Evolutionary conservation across 1,140 invertebrate species (phyloP), one percentile per base, ranked within the genome.

Genomic region (Agraylea sexmaculata): DNA sequence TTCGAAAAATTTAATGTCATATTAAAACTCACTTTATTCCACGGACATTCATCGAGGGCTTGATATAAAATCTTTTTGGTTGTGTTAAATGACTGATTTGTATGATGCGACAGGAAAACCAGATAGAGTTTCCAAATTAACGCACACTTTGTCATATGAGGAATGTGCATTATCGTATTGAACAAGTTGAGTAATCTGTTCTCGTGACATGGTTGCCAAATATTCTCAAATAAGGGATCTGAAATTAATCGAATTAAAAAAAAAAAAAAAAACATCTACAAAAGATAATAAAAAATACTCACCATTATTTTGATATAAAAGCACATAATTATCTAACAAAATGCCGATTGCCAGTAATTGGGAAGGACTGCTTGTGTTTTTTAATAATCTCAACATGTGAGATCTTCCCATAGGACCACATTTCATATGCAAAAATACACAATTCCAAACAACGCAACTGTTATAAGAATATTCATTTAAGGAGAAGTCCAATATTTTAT

Each of bases 41-140:
- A 82, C 5, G 79, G 78, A 50, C 78, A 80, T 46, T 74, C 68
- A 48, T 77, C 72, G 12, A 75, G 50, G 0, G 72, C 71, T 37
- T 52, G 52, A 40, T 73, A 64, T 30, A 74, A 63, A 37, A 62
- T 64, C 61, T 57, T 12, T 45, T 52, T 37, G 52, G 55, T 27
- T 51, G 54, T 7, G 45, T 50, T 11, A 48, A 53, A 3, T 13
- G 37, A 15, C 43, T 50, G 31, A 51, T 51, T 0, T 49, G 53
- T 3, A 58, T 52, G 35, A 46, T 50, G 4, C 45, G 51, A 32
- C 53, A 41, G 25, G 56, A 63, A 41, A 45, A 41, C 19, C 7
- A 50, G 37, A n/a, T 35, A 37, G 42, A 50, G 38, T 12, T 57
- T 52, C 62, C 62, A 64, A 35, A 56, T 55, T 1, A 63, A 43